A percentile compares a stretch with the other conserved stretches of the same genome.
Conservation (phyloP, 1,140 invertebrate species). For the Calliopsis andreniformis region DNA sequence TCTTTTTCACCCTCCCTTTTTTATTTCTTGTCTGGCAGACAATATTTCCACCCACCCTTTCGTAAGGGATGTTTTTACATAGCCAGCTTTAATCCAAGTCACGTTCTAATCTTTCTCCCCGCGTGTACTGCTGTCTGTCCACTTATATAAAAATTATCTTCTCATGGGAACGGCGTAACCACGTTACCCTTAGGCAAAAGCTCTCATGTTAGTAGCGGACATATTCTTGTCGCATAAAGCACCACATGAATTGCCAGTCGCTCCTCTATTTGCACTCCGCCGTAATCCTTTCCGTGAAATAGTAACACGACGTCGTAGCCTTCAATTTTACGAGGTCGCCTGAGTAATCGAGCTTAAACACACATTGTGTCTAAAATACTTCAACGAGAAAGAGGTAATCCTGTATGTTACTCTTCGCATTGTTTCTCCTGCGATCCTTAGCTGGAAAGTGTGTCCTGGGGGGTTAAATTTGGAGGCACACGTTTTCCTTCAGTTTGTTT, state of each 20-base stretch:
- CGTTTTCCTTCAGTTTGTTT: too few species aligned
- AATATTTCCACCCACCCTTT: constrained; percentile 4
- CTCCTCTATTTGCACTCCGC: not conserved
- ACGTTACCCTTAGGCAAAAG: constrained; percentile 5
- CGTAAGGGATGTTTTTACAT: not conserved
- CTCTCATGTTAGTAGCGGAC: not conserved
- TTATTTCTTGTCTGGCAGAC: not conserved
- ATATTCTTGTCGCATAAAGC: constrained; percentile 9
- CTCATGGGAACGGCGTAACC: constrained; percentile 10
- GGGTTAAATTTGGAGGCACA: too few species aligned
- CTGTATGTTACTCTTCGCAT: too few species aligned
- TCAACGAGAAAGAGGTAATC: too few species aligned
- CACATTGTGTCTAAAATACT: too few species aligned
- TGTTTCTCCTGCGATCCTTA: too few species aligned
- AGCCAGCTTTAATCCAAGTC: constrained; percentile 12
- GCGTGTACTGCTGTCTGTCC: not conserved
- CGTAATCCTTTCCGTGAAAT: constrained; percentile 4
- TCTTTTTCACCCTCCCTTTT: not conserved
- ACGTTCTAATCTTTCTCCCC: constrained; percentile 10
- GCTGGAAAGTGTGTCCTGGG: too few species aligned
- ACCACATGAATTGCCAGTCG: not conserved
- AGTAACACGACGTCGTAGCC: not conserved
- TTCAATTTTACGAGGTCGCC: not conserved
- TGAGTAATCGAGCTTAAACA: not conserved
- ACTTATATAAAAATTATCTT: constrained; percentile 12